A percentile compares a stretch with the other conserved stretches of the same genome.
Evolutionary conservation across 2,888 invertebrate species (phyloP).

Genomic region (Hybos culiciformis): DNA sequence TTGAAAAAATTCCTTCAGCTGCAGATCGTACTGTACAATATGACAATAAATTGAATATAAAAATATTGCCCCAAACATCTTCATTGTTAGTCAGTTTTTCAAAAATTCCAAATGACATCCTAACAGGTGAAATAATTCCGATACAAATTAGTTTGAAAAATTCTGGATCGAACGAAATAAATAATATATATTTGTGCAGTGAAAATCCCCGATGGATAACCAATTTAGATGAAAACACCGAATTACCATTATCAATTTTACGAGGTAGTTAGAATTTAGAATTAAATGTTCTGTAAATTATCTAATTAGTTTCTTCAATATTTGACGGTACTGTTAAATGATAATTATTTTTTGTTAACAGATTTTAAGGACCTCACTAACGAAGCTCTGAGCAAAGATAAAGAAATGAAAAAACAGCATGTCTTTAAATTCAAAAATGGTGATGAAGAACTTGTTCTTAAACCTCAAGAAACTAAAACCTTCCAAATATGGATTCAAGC

Average conservation of each 20-base stretch:
- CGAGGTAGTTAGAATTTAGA: slow-evolving; percentile 23
- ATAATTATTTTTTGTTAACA: slow-evolving; percentile 10
- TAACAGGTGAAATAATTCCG: slow-evolving; percentile 56
- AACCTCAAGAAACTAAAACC: slow-evolving; percentile 28
- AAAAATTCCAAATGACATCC: slow-evolving; percentile 47
- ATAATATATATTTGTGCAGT: slow-evolving; percentile 44
- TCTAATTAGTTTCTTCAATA: neutral
- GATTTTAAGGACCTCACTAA: slow-evolving; percentile 30
- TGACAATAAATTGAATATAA: slow-evolving; percentile 59
- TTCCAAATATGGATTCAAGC: slow-evolving; percentile 52
- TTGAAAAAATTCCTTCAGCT: slow-evolving; percentile 18
- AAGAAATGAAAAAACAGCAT: slow-evolving; percentile 33
- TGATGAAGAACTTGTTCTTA: slow-evolving; percentile 18
- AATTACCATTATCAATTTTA: slow-evolving; percentile 30
- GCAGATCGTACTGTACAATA: slow-evolving; percentile 16
- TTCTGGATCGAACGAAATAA: slow-evolving; percentile 46
- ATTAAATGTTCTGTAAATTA: too few species aligned
- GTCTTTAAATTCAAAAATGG: slow-evolving; percentile 28
- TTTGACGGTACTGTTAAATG: neutral
- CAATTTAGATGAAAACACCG: slow-evolving; percentile 24
- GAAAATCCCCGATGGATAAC: slow-evolving; percentile 33
- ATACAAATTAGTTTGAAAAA: slow-evolving; percentile 49
- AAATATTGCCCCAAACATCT: slow-evolving; percentile 65
- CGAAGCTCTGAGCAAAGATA: slow-evolving; percentile 33
- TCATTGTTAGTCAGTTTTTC: slow-evolving; percentile 61